Percentiles rank a stretch among this genome's conserved stretches.
Evolutionary conservation across 1,140 invertebrate genomes (phyloP).

Genomic region (Brachionus manjavacas): DNA sequence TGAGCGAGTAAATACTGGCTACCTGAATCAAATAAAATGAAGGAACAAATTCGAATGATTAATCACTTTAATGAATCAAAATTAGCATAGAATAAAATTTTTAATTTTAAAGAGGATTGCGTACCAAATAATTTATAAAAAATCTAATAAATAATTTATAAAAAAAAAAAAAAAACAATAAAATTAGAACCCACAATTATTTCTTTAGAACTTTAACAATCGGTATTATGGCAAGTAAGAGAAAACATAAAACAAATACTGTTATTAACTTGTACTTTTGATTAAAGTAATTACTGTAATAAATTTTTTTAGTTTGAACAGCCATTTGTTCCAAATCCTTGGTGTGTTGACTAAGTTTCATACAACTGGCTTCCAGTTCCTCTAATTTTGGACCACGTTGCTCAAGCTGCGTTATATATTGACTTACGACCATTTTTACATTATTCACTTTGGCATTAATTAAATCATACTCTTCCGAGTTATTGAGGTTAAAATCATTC

Average conservation of each 20-base stretch:
- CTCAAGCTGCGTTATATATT: not conserved
- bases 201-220: not conserved
- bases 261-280: not conserved
- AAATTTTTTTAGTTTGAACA: not conserved
- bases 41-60: not conserved
- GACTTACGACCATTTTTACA: not conserved
- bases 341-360: slow-evolving; percentile 3
- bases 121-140: not conserved
- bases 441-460: not conserved
- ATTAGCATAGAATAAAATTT: not conserved
- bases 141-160: not conserved
- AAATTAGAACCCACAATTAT: not conserved
- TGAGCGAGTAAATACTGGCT: not conserved
- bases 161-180: not conserved
- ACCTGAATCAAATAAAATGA: not conserved
- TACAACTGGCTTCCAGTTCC: not conserved
- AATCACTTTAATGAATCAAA: not conserved
- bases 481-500: not conserved
- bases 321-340: not conserved
- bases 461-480: not conserved
- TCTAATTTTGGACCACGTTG: slow-evolving; percentile 9
- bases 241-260: not conserved
- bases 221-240: not conserved
- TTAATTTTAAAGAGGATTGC: not conserved
- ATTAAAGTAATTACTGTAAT: not conserved